Evolutionary conservation across 2,113 vertebrate species (phyloP).

Genomic region (Vulpes vulpes): DNA sequence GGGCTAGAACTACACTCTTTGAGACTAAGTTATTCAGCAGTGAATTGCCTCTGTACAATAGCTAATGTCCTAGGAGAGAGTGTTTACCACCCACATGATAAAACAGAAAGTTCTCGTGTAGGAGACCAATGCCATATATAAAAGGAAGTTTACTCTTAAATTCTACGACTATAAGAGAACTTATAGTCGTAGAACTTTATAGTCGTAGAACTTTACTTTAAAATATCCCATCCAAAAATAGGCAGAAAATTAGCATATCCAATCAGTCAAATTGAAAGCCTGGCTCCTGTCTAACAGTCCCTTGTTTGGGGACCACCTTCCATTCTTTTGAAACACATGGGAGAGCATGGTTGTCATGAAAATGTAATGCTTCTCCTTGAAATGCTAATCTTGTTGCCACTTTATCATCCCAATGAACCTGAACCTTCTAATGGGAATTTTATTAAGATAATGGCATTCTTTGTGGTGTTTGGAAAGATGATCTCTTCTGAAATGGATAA

Average conservation of each 20-base stretch:
- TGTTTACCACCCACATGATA: background rate
- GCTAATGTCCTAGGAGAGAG: background rate
- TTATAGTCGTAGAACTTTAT: background rate
- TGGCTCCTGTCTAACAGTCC: constrained; percentile 38
- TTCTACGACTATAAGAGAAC: too few relatives aligned
- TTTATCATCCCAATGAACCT: constrained; percentile 35
- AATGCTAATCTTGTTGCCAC: constrained; percentile 64
- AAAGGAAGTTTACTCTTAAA: background rate
- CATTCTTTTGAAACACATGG: constrained; percentile 41
- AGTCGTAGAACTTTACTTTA: constrained; percentile 26
- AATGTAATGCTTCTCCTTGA: constrained; percentile 66
- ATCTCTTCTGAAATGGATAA: background rate
- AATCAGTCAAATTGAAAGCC: constrained; percentile 59
- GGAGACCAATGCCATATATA: background rate
- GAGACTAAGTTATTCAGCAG: background rate
- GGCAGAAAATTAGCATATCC: constrained; percentile 59
- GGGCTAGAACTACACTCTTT: background rate
- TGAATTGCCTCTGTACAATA: background rate
- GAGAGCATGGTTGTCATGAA: constrained; percentile 63
- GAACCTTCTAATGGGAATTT: background rate
- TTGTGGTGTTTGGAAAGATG: background rate
- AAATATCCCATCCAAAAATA: constrained; percentile 52
- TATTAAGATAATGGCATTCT: constrained; percentile 46
- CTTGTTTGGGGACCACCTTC: constrained; percentile 43
- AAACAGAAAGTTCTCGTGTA: background rate